Evolutionary conservation across 2,797 vertebrate species (phyloP).

Genomic region (Thamnophis elegans): DNA sequence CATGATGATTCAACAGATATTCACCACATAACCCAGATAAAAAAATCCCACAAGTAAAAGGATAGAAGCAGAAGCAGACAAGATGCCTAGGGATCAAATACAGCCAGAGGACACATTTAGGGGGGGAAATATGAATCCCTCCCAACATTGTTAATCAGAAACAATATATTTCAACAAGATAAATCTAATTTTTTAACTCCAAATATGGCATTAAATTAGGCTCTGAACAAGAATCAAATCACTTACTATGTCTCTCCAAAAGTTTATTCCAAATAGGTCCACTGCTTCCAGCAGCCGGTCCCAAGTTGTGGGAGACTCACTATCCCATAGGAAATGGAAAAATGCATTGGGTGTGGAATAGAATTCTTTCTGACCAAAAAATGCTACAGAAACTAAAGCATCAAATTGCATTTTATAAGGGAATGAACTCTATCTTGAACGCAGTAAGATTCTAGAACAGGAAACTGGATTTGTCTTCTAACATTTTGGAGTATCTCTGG

Average conservation of each 20-base stretch:
- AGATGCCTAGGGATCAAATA: not conserved
- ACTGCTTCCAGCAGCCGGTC: not conserved
- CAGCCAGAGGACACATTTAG: not conserved
- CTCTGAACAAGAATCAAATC: not conserved
- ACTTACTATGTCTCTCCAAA: not conserved
- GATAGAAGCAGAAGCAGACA: not conserved
- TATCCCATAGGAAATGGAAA: not conserved
- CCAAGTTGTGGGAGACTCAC: not conserved
- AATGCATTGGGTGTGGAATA: not conserved
- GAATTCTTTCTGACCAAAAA: not conserved
- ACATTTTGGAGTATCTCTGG: not conserved
- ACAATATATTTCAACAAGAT: not conserved
- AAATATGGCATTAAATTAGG: slow-evolving; percentile 4
- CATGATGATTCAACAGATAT: not conserved
- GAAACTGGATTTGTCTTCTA: not conserved
- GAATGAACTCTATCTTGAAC: not conserved
- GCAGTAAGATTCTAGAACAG: not conserved
- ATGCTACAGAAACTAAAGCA: not conserved
- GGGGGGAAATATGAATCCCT: not conserved
- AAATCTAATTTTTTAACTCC: not conserved
- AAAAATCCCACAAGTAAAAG: not conserved
- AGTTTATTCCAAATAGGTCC: not conserved
- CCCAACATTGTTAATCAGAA: not conserved
- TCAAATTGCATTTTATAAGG: not conserved
- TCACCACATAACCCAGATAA: not conserved